Evolutionary conservation across 2,113 vertebrate species (phyloP).

Genomic region (Chaetops frenatus): DNA sequence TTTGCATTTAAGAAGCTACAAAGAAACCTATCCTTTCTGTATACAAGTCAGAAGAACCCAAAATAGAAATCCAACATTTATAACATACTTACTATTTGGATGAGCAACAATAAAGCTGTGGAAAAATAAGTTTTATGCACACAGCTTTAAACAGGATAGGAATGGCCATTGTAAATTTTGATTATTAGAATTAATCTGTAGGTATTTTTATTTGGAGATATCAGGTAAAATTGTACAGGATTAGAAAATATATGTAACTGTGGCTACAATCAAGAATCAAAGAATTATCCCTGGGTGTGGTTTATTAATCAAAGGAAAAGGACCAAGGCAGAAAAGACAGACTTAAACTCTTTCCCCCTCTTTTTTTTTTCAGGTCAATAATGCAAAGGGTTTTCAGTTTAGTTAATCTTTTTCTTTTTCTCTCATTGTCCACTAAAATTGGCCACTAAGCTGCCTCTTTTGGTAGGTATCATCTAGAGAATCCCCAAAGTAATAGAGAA

Average conservation of each 20-base stretch:
- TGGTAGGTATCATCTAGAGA: background rate
- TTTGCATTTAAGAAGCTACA: background rate
- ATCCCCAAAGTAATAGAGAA: background rate
- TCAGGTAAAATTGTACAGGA: background rate
- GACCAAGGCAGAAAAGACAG: background rate
- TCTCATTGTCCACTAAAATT: background rate
- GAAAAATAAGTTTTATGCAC: background rate
- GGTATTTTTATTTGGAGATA: background rate
- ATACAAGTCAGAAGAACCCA: background rate
- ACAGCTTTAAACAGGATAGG: background rate
- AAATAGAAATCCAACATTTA: background rate
- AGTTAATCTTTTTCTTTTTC: background rate
- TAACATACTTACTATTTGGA: background rate
- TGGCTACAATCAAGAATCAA: background rate
- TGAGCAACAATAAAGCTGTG: background rate
- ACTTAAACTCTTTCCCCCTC: rapidly evolving
- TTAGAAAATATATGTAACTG: background rate
- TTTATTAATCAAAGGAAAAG: background rate
- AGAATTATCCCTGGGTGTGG: background rate
- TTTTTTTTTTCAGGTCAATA: background rate
- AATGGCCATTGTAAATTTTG: background rate
- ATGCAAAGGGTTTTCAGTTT: background rate
- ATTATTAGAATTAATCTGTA: background rate
- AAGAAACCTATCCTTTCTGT: background rate
- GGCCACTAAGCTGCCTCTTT: background rate